Conservation (phyloP, 2,888 invertebrate species). For the Oscheius myriophilus region DNA sequence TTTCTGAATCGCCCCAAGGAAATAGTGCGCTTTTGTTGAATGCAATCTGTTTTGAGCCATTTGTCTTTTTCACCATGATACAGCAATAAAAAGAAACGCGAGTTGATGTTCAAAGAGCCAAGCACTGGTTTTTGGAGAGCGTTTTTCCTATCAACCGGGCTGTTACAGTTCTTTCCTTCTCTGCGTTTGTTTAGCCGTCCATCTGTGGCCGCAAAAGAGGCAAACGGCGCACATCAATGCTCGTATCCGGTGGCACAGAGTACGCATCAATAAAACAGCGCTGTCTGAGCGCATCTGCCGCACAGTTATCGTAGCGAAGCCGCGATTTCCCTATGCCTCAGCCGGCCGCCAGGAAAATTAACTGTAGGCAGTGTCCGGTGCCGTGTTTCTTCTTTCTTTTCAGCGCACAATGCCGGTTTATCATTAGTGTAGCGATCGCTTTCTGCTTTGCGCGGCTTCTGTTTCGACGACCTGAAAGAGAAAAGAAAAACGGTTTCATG, state of each 20-base stretch:
- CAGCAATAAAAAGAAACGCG: no score
- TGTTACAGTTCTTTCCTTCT: no score
- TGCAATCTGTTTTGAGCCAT: no score
- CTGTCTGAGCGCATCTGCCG: slow-evolving; percentile 26
- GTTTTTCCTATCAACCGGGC: no score
- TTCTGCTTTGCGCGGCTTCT: not conserved
- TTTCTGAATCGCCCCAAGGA: no score
- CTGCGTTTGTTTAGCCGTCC: no score
- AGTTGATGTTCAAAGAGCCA: no score
- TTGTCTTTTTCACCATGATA: no score
- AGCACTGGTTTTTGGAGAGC: no score
- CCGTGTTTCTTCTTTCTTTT: slow-evolving; percentile 14
- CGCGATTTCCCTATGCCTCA: not conserved
- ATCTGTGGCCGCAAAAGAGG: no score
- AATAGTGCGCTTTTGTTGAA: no score
- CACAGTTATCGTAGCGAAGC: slow-evolving; percentile 20
- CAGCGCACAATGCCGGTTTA: slow-evolving; percentile 18
- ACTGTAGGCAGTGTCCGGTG: slow-evolving; percentile 1
- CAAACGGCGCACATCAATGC: slow-evolving; percentile 12
- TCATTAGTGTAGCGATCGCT: slow-evolving; percentile 13
- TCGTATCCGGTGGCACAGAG: slow-evolving; percentile 15
- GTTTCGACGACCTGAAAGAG: slow-evolving; percentile 18
- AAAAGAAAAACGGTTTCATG: slow-evolving; percentile 14
- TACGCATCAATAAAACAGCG: slow-evolving; percentile 30
- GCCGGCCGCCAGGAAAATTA: not conserved